Percentiles rank a stretch among this genome's conserved stretches.
phyloP scores from a whole-genome alignment of 2,113 vertebrate species.

The Takifugu flavidus region DNA sequence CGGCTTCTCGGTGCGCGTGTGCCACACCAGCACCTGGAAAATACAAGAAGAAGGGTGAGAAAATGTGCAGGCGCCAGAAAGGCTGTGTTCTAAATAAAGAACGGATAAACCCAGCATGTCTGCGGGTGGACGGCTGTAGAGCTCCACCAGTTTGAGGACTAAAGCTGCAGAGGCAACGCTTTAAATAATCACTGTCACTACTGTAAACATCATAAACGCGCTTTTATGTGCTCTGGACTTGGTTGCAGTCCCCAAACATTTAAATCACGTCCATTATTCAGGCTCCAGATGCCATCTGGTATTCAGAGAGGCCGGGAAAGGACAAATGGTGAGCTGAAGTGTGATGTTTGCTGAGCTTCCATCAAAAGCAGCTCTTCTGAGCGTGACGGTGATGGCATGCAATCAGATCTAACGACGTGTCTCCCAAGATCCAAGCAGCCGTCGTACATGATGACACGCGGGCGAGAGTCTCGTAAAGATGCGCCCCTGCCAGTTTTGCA shows the following conservation, averaged over 20 bases:
- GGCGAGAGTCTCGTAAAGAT: neutral
- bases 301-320: no score
- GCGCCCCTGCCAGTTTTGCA: neutral
- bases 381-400: neutral
- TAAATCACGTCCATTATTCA: no score
- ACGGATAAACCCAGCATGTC: constrained; percentile 9
- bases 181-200: no score
- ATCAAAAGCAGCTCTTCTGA: neutral
- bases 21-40: constrained; percentile 94
- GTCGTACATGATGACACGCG: neutral
- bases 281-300: no score
- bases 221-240: no score
- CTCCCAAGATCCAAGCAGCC: neutral
- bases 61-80: constrained; percentile 18
- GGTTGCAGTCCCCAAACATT: no score
- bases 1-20: constrained; percentile 96
- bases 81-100: neutral
- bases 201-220: no score
- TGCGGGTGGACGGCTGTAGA: constrained; percentile 7
- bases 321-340: neutral
- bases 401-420: neutral
- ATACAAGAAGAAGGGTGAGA: constrained; percentile 6
- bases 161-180: neutral
- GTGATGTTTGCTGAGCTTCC: constrained; percentile 2
- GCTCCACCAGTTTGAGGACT: neutral